Conservation (phyloP, 1,140 invertebrate genomes). For the Bombus waltoni region DNA sequence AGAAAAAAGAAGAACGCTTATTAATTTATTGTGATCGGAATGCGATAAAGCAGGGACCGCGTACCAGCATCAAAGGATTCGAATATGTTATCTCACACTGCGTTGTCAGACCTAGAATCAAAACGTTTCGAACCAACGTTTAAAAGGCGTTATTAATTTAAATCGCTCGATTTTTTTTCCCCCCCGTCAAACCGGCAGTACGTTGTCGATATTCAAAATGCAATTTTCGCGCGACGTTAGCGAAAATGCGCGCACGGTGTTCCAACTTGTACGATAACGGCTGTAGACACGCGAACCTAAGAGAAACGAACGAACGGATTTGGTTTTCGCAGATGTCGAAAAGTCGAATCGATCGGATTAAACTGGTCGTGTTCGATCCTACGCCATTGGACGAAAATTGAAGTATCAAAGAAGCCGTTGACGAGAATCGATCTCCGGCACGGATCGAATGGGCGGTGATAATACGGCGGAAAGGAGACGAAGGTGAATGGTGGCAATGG, state of each 20-base stretch:
- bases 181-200: background rate
- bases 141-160: slow-evolving; percentile 22
- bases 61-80: slow-evolving; percentile 53
- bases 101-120: slow-evolving; percentile 20
- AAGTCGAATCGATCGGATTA: no score
- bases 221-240: background rate
- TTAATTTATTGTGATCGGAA: slow-evolving; percentile 75
- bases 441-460: slow-evolving; percentile 61
- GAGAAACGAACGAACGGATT: background rate
- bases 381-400: slow-evolving; percentile 50
- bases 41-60: slow-evolving; percentile 63
- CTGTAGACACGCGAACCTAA: no score
- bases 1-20: slow-evolving; percentile 69
- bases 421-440: slow-evolving; percentile 51
- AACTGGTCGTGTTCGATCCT: background rate
- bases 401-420: slow-evolving; percentile 49
- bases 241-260: background rate
- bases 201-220: background rate
- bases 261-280: background rate
- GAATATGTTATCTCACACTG: slow-evolving; percentile 57
- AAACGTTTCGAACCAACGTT: background rate
- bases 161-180: background rate
- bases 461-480: slow-evolving; percentile 38
- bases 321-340: no score
- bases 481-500: background rate